Conservation (phyloP, 2,797 vertebrate genomes). For the Tragelaphus oryx region DNA sequence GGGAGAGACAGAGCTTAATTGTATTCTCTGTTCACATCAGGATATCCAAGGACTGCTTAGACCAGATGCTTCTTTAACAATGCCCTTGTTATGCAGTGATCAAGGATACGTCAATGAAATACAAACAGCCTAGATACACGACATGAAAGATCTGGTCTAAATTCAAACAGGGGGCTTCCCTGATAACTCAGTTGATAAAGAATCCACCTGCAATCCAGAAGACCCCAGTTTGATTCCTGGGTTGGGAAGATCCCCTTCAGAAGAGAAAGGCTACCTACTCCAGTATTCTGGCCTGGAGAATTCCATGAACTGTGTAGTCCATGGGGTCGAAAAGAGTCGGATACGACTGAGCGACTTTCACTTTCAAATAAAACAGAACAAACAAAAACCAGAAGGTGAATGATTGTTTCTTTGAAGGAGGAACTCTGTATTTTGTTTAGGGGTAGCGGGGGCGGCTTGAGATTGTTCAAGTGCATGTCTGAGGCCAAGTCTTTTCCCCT, state of each 20-base stretch:
- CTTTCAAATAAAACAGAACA: background rate
- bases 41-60: constrained; percentile 52
- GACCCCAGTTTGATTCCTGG: background rate
- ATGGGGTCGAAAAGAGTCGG: background rate
- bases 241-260: background rate
- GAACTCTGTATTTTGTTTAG: background rate
- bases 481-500: background rate
- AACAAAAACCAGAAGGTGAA: background rate
- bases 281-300: background rate
- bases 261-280: background rate
- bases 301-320: background rate
- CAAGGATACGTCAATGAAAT: constrained; percentile 36
- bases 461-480: background rate
- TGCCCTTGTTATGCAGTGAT: constrained; percentile 2
- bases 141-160: constrained; percentile 56
- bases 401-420: background rate
- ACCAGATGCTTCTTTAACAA: constrained; percentile 63
- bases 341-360: background rate
- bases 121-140: background rate
- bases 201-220: background rate
- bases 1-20: constrained; percentile 57
- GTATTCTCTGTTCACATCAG: constrained; percentile 53
- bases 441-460: background rate
- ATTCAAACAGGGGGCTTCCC: background rate
- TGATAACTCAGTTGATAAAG: background rate